Evolutionary conservation across 2,888 invertebrate genomes (phyloP).

Genomic region (Drosophila infuscata): DNA sequence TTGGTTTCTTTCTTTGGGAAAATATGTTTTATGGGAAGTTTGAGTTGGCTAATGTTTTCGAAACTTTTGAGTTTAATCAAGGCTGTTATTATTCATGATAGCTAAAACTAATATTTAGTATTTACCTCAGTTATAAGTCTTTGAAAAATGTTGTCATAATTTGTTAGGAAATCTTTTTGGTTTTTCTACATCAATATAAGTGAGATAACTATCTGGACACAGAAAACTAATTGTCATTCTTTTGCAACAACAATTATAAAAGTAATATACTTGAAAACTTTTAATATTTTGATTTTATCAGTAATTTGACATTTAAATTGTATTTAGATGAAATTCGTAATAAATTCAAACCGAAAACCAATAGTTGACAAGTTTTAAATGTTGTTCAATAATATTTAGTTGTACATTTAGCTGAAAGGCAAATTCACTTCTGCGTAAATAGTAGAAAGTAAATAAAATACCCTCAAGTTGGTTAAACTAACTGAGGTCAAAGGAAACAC

Average conservation of each 20-base stretch:
- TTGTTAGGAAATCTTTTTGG: background rate
- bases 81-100: background rate
- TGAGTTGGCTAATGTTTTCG: background rate
- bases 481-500: slow-evolving; percentile 49
- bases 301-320: background rate
- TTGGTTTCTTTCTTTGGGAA: background rate
- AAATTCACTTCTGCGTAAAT: slow-evolving; percentile 7
- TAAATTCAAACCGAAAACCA: background rate
- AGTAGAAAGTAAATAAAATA: slow-evolving; percentile 26
- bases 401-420: background rate
- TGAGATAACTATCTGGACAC: background rate
- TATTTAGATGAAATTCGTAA: background rate
- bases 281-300: background rate
- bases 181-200: background rate
- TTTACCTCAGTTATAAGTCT: background rate
- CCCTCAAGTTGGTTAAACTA: slow-evolving; percentile 23
- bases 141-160: background rate
- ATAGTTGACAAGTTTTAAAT: background rate
- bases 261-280: too few relatives aligned
- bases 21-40: background rate
- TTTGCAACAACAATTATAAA: too few relatives aligned
- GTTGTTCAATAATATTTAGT: slow-evolving; percentile 8
- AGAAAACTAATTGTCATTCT: background rate
- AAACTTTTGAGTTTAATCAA: background rate
- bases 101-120: background rate